A percentile compares a stretch with the other conserved stretches of the same genome.
Evolutionary conservation across 2,113 vertebrate species (phyloP).

Genomic region (Corythoichthys haematopterus): DNA sequence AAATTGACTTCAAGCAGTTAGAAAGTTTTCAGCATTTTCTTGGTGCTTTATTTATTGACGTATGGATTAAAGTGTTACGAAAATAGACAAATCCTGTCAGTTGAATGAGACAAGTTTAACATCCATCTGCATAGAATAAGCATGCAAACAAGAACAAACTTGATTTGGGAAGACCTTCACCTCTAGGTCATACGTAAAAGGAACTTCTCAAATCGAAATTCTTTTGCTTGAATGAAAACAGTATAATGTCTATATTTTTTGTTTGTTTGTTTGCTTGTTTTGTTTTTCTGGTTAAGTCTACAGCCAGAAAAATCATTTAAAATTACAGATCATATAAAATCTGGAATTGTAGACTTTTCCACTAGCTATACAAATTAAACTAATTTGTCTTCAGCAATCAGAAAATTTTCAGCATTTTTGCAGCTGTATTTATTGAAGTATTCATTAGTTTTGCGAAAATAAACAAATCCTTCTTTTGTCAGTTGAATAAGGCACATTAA

Average conservation of each 20-base stretch:
- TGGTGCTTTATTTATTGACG: neutral
- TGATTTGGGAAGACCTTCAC: conserved; percentile 27
- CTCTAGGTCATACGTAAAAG: conserved; percentile 18
- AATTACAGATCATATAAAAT: neutral
- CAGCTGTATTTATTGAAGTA: neutral
- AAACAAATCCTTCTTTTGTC: neutral
- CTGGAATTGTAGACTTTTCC: neutral
- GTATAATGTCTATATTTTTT: neutral
- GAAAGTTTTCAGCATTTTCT: neutral
- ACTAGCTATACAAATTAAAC: neutral
- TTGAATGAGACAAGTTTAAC: neutral
- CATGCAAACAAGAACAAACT: conserved; percentile 26
- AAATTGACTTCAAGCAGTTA: neutral
- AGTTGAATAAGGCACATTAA: neutral
- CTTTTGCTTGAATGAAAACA: neutral
- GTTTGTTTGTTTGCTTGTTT: too few species aligned
- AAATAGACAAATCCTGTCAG: neutral
- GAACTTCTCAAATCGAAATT: conserved; percentile 19
- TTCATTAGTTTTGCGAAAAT: neutral
- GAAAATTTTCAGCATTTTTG: neutral
- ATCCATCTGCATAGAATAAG: conserved; percentile 4
- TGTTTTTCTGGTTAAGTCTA: neutral
- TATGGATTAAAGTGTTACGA: neutral
- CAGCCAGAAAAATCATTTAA: neutral
- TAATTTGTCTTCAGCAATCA: neutral